phyloP scores from a whole-genome alignment of 2,888 invertebrate genomes.

The Charanyca ferruginea region DNA sequence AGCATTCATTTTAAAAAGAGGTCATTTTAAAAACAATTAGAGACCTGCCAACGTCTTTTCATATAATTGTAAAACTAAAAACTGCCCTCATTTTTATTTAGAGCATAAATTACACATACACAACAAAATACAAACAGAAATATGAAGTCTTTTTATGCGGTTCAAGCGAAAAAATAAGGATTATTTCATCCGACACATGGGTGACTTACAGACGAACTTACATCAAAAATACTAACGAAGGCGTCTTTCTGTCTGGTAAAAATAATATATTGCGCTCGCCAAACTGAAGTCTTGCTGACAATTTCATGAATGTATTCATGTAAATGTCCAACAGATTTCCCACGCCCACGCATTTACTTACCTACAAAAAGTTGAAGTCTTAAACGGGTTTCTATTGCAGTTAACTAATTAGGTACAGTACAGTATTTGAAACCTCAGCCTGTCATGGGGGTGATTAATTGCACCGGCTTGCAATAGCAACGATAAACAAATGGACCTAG shows the following conservation, averaged over 20 bases:
- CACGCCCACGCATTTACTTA: too few species aligned
- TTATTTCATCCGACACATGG: neutral
- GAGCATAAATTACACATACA: neutral
- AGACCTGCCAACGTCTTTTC: conserved; percentile 5
- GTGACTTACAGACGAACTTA: conserved; percentile 1
- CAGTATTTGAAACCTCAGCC: conserved; percentile 1
- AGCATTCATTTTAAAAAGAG: conserved; percentile 41
- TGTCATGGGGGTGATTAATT: neutral
- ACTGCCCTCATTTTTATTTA: neutral
- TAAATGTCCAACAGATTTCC: neutral
- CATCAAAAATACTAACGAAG: conserved; percentile 5
- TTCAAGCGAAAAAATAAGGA: conserved; percentile 28
- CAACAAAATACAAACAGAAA: neutral
- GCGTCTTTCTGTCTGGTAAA: conserved; percentile 4
- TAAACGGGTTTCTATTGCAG: neutral
- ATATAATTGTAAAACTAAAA: conserved; percentile 14
- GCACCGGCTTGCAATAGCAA: neutral
- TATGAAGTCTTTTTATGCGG: conserved; percentile 10
- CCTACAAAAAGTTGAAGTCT: neutral
- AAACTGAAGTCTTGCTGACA: neutral
- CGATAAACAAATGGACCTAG: neutral
- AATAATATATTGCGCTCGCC: neutral
- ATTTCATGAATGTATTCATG: neutral
- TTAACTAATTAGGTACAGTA: neutral
- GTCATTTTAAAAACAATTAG: conserved; percentile 23